Evolutionary conservation across 2,888 invertebrate genomes (phyloP), one percentile per base, ranked within the genome.

Genomic region (Eretmocerus hayati): DNA sequence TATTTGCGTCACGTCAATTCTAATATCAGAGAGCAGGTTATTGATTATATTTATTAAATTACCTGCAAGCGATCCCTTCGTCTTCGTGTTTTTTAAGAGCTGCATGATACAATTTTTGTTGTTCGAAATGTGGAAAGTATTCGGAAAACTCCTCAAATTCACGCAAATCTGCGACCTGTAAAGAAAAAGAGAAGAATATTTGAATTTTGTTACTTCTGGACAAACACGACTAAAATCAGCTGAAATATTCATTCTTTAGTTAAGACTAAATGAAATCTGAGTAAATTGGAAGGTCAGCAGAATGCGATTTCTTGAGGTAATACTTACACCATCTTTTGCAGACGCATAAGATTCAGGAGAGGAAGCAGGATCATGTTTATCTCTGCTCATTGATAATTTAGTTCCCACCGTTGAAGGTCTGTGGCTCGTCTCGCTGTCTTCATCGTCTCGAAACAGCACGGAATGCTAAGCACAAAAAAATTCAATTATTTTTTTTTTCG

Each of bases 311-410:
- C 26, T 26, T 6, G 11, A 26, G 6, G 6, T 11, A 11, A 11
- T 36, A 54, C 63, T 61, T 62, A 84, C 87, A 75, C 87, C 85
- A 70, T 95, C 96, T 64, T 92, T 85, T 0, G 96, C 96, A 2
- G 95, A 96, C 42, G 93, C 91, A 74, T 95, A 97, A 54, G 94
- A 94, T 69, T 96, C 96, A 0, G 90, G 89, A 15, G 92, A 92
- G 58, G 92, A 91, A 55, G 90, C 83, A 62, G 57, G 73, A 53
- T 60, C 74, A 59, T 61, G 68, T 62, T 77, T 61, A 69, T 75
- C 59, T 66, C 68, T 63, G 59, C 52, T 69, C 33, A 43, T 41
- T 60, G 54, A 76, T 59, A 64, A 54, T 49, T 62, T 74, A 63
- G 71, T 74, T 66, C 70, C 75, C 58, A 59, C 74, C 62, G 58